Percentiles rank a stretch among this genome's conserved stretches.
These are phyloP conservation scores for Oreochromis spilurus DNA, from an alignment of 2,113 vertebrate species.

Conservation along the genomic window DNA sequence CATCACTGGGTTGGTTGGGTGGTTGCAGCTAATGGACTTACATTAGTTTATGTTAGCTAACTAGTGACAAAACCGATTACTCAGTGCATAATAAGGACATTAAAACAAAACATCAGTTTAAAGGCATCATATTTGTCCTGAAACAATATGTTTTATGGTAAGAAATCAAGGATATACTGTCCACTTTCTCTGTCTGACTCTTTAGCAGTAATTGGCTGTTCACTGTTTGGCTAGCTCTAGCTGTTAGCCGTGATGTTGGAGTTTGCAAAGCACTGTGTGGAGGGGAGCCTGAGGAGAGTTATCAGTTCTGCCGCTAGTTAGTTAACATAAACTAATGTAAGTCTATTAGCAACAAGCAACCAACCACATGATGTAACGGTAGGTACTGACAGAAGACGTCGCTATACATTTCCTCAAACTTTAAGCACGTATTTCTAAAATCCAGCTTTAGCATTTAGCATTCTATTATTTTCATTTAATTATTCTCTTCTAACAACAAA, in stretches of 20 bases:
- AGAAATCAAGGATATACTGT: neutral
- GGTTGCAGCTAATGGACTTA: neutral
- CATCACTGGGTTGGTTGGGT: neutral
- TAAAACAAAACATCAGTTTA: neutral
- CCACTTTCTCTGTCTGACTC: neutral
- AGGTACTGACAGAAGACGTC: neutral
- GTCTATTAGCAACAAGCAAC: neutral
- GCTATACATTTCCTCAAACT: neutral
- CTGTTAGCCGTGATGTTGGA: neutral
- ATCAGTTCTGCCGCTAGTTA: neutral
- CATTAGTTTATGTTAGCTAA: neutral
- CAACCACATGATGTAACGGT: neutral
- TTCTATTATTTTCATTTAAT: neutral
- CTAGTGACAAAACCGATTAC: neutral
- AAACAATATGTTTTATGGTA: neutral
- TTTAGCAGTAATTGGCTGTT: neutral
- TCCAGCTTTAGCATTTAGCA: neutral
- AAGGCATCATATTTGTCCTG: neutral
- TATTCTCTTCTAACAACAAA: neutral
- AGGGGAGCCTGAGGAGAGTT: neutral
- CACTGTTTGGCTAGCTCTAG: neutral
- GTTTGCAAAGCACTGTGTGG: neutral
- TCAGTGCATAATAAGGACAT: neutral
- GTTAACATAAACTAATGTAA: neutral
- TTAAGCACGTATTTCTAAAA: neutral